phyloP scores from a whole-genome alignment of 2,888 invertebrate genomes.

The Athalia circularis region DNA sequence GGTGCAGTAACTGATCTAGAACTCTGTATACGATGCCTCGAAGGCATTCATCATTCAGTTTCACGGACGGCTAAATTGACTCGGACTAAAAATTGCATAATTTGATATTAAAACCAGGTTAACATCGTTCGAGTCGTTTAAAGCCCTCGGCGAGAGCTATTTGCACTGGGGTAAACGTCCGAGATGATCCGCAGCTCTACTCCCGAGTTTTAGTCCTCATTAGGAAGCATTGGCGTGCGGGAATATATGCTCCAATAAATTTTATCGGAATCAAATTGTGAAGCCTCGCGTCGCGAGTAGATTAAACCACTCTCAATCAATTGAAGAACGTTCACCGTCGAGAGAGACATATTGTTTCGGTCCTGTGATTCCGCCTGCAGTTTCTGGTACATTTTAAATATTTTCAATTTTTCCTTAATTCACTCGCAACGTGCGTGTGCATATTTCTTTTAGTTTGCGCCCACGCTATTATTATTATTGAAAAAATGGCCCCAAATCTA shows the following conservation, averaged over 20 bases:
- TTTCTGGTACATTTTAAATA: background rate
- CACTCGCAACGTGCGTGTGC: background rate
- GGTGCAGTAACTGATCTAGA: background rate
- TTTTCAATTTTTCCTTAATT: background rate
- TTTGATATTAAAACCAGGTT: constrained; percentile 40
- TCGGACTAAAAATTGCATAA: constrained; percentile 53
- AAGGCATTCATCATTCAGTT: constrained; percentile 46
- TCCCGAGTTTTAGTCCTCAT: background rate
- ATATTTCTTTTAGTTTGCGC: background rate
- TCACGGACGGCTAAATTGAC: constrained; percentile 55
- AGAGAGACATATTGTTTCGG: background rate
- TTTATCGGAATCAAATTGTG: no score
- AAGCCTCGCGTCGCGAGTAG: background rate
- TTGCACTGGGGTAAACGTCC: constrained; percentile 6
- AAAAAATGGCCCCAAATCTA: no score
- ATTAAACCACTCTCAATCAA: background rate
- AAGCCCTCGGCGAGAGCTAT: background rate
- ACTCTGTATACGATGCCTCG: constrained; percentile 16
- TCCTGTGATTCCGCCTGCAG: background rate
- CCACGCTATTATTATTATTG: background rate
- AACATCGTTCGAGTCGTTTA: constrained; percentile 39
- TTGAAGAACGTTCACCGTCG: background rate
- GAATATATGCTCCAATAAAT: no score
- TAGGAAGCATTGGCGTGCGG: no score
- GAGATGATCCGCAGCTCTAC: background rate